Base-by-base conservation (phyloP, 2,888 invertebrate genomes). In the Eilema caniola region DNA sequence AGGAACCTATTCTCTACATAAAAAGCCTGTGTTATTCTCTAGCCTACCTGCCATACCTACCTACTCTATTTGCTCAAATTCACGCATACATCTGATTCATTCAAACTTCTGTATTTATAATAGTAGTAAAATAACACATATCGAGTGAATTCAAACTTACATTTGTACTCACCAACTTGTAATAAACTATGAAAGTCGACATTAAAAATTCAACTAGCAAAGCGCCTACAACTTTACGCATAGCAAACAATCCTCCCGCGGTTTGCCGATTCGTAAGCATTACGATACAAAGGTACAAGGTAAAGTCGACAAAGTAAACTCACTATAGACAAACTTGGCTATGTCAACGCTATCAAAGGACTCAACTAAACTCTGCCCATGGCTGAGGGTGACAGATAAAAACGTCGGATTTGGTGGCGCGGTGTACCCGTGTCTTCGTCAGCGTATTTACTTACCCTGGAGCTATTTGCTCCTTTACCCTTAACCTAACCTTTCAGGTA, bases 391-490 rank as follows among this genome's bases (percentile, higher is more conserved):
- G 93, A 93, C 93, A 93, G 94, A 93, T 93, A 93, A 93, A 94
- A 94, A 93, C 90, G 87, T 87, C 85, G 83, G 86, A 85, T 88
- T 86, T 89, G 86, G 86, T 87, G 84, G 86, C 82, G 86, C 90
- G 91, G 90, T 90, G 88, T 89, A 89, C 90, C 89, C 88, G 86
- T 86, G 89, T 88, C 93, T 90, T 90, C 91, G 93, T 95, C 95
- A 95, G 94, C 94, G 90, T 94, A 93, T 95, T 94, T 94, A 88
- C 94, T 89, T 89, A 90, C 92, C 94, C 93, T 80, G 89, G 81
- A 90, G 93, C 93, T 93, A 92, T 95, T 94, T 95, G 93, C 91
- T 92, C 89, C 91, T 91, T 88, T 89, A 90, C 93, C 93, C 93
- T 90, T 90, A 89, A 89, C 90, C 89, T 91, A 92, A 90, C 91